A percentile compares a stretch with the other conserved stretches of the same genome.
Conservation (phyloP, 2,113 vertebrate genomes). For the Manacus vitellinus region DNA sequence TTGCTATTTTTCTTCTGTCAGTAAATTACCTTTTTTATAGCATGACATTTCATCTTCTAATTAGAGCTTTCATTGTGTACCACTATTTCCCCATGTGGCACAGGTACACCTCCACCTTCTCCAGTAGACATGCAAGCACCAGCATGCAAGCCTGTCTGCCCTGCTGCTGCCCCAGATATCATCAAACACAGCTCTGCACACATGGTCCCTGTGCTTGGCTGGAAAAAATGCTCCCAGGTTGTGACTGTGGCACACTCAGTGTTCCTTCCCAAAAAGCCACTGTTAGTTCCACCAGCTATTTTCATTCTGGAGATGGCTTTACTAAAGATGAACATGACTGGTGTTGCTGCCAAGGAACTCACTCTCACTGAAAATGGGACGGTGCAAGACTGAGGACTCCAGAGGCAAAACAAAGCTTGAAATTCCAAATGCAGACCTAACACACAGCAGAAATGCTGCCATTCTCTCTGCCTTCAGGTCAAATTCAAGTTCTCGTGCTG, state of each 20-base stretch:
- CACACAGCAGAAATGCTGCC: not conserved
- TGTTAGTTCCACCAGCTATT: not conserved
- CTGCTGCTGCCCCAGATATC: not conserved
- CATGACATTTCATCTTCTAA: not conserved
- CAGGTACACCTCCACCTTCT: not conserved
- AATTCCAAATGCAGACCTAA: not conserved
- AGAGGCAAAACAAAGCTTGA: not conserved
- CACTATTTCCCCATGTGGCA: not conserved
- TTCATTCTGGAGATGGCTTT: not conserved
- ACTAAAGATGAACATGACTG: not conserved
- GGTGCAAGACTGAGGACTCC: not conserved
- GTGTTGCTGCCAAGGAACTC: not conserved
- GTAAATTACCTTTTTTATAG: not conserved
- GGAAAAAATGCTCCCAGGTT: not conserved
- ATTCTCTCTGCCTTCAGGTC: not conserved
- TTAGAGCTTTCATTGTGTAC: not conserved
- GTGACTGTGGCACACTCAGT: not conserved
- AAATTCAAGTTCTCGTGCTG: not conserved
- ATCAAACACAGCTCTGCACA: not conserved
- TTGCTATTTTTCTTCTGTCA: not conserved
- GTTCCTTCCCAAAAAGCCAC: not conserved
- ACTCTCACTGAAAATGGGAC: not conserved
- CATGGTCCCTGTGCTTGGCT: not conserved
- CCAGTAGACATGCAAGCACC: not conserved
- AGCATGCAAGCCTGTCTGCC: not conserved